Conservation (phyloP, 53 echinoderm and acorn worm species). For the Luidia sarsii region DNA sequence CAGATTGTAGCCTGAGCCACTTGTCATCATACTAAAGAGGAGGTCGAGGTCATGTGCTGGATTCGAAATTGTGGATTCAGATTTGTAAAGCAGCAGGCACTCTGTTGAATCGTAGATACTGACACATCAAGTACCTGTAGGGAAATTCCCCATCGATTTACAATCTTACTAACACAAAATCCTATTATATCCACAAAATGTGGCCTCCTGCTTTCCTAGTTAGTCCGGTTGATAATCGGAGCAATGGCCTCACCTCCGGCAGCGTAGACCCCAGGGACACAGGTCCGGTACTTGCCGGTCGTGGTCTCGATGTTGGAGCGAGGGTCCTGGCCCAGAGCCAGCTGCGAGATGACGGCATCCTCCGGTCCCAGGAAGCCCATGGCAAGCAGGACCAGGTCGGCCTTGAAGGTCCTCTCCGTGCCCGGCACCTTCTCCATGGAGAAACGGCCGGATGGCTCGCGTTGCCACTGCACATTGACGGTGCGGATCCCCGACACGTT, state of each 20-base stretch:
- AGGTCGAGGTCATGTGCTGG: no score
- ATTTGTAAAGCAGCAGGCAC: no score
- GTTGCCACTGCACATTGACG: constrained; percentile 78
- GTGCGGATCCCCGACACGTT: constrained; percentile 89
- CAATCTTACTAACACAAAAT: neutral
- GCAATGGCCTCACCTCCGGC: constrained; percentile 81
- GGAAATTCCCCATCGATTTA: no score
- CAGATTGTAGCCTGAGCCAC: no score
- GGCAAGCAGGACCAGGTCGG: constrained; percentile 92
- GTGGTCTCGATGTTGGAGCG: constrained; percentile 89
- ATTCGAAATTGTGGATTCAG: no score
- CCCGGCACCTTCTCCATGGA: constrained; percentile 89
- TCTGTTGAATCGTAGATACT: no score
- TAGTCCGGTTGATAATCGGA: constrained; percentile 83
- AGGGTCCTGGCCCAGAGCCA: constrained; percentile 83
- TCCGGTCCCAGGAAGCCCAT: constrained; percentile 99
- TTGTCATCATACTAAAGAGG: no score
- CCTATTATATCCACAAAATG: neutral
- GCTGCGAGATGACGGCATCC: constrained; percentile 71
- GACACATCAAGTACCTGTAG: no score
- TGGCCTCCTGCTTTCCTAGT: neutral
- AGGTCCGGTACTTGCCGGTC: constrained; percentile 81
- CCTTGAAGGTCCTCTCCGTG: constrained; percentile 84
- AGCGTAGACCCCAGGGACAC: constrained; percentile 81
- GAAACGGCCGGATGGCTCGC: constrained; percentile 74